Percentiles rank a stretch among this genome's conserved stretches.
These are phyloP conservation scores for Eidolon dupreanum DNA, from an alignment of 2,797 vertebrate species.

Conservation along the genomic window DNA sequence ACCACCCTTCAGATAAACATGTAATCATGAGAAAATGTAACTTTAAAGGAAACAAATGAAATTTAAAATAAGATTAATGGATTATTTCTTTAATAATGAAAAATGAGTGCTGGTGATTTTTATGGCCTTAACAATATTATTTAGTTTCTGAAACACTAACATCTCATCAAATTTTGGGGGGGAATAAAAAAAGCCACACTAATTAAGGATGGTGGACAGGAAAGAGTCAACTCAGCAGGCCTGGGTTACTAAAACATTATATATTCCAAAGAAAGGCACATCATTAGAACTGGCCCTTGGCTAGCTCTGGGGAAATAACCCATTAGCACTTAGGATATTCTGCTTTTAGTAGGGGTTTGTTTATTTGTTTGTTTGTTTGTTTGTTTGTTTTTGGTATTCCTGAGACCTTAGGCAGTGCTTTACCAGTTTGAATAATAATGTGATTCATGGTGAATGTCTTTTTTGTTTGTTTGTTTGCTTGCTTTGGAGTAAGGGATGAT, in stretches of 20 bases:
- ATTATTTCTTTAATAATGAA: not conserved
- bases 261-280: not conserved
- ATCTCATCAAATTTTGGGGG: not conserved
- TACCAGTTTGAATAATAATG: not conserved
- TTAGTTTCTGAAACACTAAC: not conserved
- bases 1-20: not conserved
- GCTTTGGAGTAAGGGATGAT: not conserved
- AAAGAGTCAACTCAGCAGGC: not conserved
- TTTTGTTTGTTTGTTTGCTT: not conserved
- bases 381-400: not conserved
- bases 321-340: not conserved
- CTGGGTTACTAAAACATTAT: not conserved
- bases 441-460: not conserved
- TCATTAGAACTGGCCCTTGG: fast-evolving
- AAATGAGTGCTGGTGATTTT: not conserved
- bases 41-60: not conserved
- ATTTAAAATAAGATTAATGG: not conserved
- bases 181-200: fast-evolving
- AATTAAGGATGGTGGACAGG: not conserved
- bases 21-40: not conserved
- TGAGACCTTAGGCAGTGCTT: not conserved
- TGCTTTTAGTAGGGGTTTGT: not conserved
- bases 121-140: not conserved
- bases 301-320: not conserved
- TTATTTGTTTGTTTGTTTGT: not conserved